These are phyloP conservation scores for Pogona vitticeps DNA, from an alignment of 2,113 vertebrate species.

Conservation along the genomic window DNA sequence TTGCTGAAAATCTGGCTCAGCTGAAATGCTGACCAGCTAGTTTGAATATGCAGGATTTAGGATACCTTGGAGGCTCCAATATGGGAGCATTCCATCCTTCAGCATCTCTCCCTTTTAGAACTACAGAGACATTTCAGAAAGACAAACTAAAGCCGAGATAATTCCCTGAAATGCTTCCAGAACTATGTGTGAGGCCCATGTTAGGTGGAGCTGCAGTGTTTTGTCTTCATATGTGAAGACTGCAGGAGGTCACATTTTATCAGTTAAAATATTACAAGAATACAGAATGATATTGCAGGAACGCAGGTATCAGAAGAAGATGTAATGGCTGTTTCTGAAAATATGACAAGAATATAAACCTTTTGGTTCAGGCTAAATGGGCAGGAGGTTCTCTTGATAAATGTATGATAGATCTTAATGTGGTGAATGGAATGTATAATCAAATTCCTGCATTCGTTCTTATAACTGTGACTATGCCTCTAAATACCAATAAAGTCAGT, in stretches of 20 bases:
- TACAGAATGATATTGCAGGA: not conserved
- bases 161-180: conserved; percentile 5
- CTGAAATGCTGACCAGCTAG: too few species aligned
- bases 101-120: not conserved
- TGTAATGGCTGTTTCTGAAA: not conserved
- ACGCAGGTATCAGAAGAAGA: conserved; percentile 11
- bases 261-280: not conserved
- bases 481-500: not conserved
- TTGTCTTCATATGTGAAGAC: not conserved
- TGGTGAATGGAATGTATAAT: not conserved
- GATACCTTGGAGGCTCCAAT: too few species aligned
- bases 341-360: not conserved
- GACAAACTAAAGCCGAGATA: not conserved
- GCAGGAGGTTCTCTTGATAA: not conserved
- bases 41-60: too few species aligned
- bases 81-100: too few species aligned
- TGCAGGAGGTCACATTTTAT: not conserved
- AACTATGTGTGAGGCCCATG: not conserved
- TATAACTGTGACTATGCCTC: not conserved
- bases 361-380: not conserved
- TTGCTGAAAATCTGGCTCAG: too few species aligned
- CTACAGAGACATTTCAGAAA: not conserved
- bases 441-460: not conserved
- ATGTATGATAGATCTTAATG: not conserved
- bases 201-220: not conserved